Conservation (phyloP, 1,140 invertebrate genomes). For the Lordiphosa clarofinis region DNA sequence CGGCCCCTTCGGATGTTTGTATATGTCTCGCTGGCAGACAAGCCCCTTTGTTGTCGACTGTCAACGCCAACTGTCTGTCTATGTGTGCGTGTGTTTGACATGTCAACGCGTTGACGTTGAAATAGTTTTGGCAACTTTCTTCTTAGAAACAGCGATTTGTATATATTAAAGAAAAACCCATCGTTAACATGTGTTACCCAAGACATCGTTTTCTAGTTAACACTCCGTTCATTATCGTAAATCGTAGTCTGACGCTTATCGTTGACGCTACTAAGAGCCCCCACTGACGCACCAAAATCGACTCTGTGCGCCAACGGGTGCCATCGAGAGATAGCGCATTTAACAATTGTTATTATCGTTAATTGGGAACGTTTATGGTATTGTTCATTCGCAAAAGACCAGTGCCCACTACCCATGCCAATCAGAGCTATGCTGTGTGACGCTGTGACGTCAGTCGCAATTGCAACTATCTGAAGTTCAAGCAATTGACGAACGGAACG, state of each 20-base stretch:
- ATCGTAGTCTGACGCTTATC: conserved; percentile 46
- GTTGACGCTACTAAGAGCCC: conserved; percentile 17
- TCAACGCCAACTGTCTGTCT: conserved; percentile 49
- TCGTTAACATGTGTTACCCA: conserved; percentile 23
- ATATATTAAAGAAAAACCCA: conserved; percentile 24
- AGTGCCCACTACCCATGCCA: conserved; percentile 29
- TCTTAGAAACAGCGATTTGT: conserved; percentile 46
- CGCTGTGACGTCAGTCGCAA: conserved; percentile 54
- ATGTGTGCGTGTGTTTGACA: conserved; percentile 19
- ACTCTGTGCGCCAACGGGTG: background rate
- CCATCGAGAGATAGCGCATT: conserved; percentile 55
- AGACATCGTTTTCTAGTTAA: conserved; percentile 8
- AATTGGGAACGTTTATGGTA: conserved; percentile 47
- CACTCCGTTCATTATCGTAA: conserved; percentile 37
- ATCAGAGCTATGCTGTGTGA: conserved; percentile 33
- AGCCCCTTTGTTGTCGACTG: conserved; percentile 64
- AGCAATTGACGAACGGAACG: conserved; percentile 55
- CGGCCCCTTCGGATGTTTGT: background rate
- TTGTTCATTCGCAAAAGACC: background rate
- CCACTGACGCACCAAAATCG: conserved; percentile 46
- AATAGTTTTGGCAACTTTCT: conserved; percentile 56
- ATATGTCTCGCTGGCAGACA: conserved; percentile 25
- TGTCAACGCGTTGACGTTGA: conserved; percentile 42
- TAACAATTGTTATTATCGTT: conserved; percentile 60
- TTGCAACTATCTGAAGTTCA: conserved; percentile 45